Base-by-base conservation (phyloP, 2,113 vertebrate genomes). In the Ceuthmochares aereus region DNA sequence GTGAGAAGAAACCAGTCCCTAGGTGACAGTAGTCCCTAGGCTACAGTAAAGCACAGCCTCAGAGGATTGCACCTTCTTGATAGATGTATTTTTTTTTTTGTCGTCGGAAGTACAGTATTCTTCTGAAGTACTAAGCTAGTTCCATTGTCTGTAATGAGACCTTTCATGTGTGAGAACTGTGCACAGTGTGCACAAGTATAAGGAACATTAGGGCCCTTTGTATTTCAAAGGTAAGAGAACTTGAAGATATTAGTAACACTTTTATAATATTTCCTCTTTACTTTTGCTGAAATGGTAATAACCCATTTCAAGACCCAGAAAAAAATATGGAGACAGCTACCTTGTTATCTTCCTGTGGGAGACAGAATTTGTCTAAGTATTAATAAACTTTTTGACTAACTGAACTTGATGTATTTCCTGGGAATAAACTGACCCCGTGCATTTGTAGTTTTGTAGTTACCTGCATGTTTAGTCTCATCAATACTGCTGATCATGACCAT, bases 41-140 rank as follows among this genome's bases (percentile, higher is more conserved):
- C 10, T 84, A 20, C 0, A 2, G 32, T 10, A 76, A 20, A 34
- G 27, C 5, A 2, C 9, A 83, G 34, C n/a, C 5, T 2, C 16
- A 58, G 30, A 62, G 3, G 21, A 54, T 14, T 36, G 52, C 17
- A 55, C 25, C 7, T 64, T 42, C 19, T 43, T 70, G 32, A 45
- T 56, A n/a, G 16, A 19, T 16, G n/a, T 8, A 29, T 15, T 34
- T 82, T 81, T 84, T 3, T 9, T 84, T 93, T 75, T 1, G 0
- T 17, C 60, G 7, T 29, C 32, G 60, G 45, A 58, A 73, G 7
- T n/a, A 26, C 2, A 77, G 16, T 21, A 36, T 55, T 81, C 29
- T 29, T 87, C 52, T 70, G 42, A 90, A 94, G 15, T 4, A 43
- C 15, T 12, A 51, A 2, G 4, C 19, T 72, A 36, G 58, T 83